These are phyloP conservation scores for Microtus richardsoni DNA, from an alignment of 2,113 vertebrate genomes.

Conservation along the genomic window DNA sequence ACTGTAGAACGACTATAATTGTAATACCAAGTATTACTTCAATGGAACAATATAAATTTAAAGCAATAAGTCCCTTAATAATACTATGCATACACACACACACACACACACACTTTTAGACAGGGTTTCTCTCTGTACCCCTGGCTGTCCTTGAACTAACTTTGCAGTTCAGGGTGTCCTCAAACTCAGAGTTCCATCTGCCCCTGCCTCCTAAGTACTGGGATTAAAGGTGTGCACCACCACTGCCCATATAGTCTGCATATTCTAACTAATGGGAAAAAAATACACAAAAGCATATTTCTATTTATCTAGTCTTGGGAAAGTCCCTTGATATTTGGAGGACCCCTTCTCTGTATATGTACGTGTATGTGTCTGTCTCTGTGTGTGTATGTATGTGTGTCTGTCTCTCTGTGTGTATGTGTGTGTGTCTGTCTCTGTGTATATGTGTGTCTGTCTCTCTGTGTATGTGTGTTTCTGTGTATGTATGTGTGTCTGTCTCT, in stretches of 20 bases:
- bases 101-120: not conserved
- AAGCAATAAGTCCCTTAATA: not conserved
- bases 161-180: not conserved
- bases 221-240: not conserved
- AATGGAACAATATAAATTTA: not conserved
- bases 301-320: conserved; percentile 9
- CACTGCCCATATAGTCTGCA: not conserved
- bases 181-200: not conserved
- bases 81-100: not conserved
- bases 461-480: too few relatives aligned
- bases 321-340: not conserved
- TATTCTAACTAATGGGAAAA: not conserved
- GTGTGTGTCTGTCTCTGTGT: too few relatives aligned
- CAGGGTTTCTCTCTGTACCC: not conserved
- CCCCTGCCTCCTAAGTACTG: not conserved
- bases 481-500: too few relatives aligned
- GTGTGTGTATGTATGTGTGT: too few relatives aligned
- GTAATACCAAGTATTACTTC: not conserved
- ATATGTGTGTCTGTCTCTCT: too few relatives aligned
- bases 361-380: too few relatives aligned
- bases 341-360: not conserved
- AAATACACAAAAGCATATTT: not conserved
- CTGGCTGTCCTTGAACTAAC: not conserved
- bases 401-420: too few relatives aligned
- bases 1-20: not conserved